Evolutionary conservation across 2,888 invertebrate genomes (phyloP).

Genomic region (Dasypogon diadema): DNA sequence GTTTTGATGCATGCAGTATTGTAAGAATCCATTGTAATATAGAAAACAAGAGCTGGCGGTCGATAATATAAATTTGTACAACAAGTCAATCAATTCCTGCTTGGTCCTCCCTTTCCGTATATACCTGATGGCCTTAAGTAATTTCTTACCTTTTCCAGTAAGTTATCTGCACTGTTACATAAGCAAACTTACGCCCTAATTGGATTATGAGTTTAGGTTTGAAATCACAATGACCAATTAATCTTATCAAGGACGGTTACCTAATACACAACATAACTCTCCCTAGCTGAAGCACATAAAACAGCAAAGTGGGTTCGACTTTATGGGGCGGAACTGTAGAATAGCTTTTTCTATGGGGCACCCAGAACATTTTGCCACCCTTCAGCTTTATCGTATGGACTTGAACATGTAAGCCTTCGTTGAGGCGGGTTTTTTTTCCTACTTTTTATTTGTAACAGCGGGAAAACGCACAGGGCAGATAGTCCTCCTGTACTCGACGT

Average conservation of each 20-base stretch:
- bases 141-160: not conserved
- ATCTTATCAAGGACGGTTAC: constrained; percentile 38
- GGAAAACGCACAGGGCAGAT: not conserved
- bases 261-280: constrained; percentile 28
- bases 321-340: constrained; percentile 41
- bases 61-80: too few relatives aligned
- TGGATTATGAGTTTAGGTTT: constrained; percentile 44
- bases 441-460: not conserved
- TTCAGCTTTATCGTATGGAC: constrained; percentile 1
- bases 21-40: too few relatives aligned
- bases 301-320: constrained; percentile 17
- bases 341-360: constrained; percentile 24
- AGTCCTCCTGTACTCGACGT: constrained; percentile 17
- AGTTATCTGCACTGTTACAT: constrained; percentile 14
- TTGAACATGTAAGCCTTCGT: not conserved
- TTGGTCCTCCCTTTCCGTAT: not conserved
- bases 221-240: constrained; percentile 45
- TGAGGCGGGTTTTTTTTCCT: too few relatives aligned
- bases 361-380: not conserved
- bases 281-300: constrained; percentile 16
- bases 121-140: not conserved
- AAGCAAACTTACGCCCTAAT: constrained; percentile 22
- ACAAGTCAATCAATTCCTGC: too few relatives aligned
- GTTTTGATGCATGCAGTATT: too few relatives aligned
- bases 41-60: too few relatives aligned